These are phyloP conservation scores for Phrynocephalus guinanensis DNA, from an alignment of 2,797 vertebrate species.

Conservation along the genomic window DNA sequence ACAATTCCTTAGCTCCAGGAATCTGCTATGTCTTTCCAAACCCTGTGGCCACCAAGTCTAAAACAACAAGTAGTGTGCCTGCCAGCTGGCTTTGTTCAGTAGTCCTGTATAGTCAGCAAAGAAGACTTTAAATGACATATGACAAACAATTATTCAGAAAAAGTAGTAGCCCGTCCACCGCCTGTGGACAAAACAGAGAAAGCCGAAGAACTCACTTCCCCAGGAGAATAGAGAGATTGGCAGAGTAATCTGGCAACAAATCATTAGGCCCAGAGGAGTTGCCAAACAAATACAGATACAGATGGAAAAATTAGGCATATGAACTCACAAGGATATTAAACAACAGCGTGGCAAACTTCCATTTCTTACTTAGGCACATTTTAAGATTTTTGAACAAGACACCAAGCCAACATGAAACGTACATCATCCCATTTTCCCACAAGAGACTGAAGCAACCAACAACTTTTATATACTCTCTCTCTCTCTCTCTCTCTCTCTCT, in stretches of 20 bases:
- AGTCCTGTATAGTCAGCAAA: background rate
- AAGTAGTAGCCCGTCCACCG: constrained; percentile 21
- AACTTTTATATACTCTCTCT: too few species aligned
- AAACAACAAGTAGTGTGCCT: constrained; percentile 36
- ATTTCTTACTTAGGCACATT: constrained; percentile 38
- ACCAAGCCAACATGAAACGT: constrained; percentile 17
- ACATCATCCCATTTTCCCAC: constrained; percentile 10
- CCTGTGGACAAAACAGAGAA: constrained; percentile 48
- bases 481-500: too few species aligned
- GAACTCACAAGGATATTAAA: constrained; percentile 21
- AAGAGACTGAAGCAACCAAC: constrained; percentile 1
- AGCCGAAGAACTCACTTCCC: constrained; percentile 61
- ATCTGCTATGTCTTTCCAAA: constrained; percentile 55
- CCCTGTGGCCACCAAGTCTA: constrained; percentile 57
- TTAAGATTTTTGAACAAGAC: constrained; percentile 2
- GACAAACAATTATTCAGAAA: constrained; percentile 58
- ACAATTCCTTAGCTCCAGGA: constrained; percentile 49
- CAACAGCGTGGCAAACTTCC: constrained; percentile 34
- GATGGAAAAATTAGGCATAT: constrained; percentile 31
- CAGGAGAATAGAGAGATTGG: constrained; percentile 58
- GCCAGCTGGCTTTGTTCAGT: constrained; percentile 60
- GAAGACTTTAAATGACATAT: constrained; percentile 54
- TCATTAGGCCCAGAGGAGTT: constrained; percentile 1
- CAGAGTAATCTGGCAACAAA: constrained; percentile 52
- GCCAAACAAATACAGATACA: constrained; percentile 36